phyloP scores from a whole-genome alignment of 2,113 vertebrate genomes.

The Eurystomus gularis region DNA sequence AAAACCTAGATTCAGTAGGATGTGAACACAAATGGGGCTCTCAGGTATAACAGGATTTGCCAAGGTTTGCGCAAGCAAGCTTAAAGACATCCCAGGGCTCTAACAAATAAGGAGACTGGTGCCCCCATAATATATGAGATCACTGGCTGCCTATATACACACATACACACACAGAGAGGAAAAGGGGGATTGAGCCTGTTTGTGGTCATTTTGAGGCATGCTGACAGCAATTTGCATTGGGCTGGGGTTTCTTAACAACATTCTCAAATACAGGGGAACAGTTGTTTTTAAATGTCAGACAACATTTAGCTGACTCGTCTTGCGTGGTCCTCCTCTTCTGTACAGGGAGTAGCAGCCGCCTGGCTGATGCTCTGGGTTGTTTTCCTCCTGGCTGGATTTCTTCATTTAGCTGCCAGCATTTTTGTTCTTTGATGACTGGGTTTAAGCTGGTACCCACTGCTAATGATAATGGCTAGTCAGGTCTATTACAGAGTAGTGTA shows the following conservation, averaged over 20 bases:
- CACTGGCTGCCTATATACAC: neutral
- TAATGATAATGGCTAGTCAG: slow-evolving; percentile 42
- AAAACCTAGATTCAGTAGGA: slow-evolving; percentile 14
- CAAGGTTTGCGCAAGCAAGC: neutral
- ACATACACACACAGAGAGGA: neutral
- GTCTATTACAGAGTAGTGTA: slow-evolving; percentile 39
- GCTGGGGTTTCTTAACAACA: neutral
- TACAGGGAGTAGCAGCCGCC: slow-evolving; percentile 21
- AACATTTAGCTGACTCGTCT: slow-evolving; percentile 16
- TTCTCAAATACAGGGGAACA: neutral
- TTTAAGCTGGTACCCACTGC: slow-evolving; percentile 65
- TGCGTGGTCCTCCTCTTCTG: neutral
- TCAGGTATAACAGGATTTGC: slow-evolving; percentile 40
- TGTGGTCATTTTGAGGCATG: neutral
- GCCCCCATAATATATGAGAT: neutral
- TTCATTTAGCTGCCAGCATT: slow-evolving; percentile 59
- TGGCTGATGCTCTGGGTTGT: slow-evolving; percentile 54
- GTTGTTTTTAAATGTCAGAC: slow-evolving; percentile 28
- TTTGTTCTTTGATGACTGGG: slow-evolving; percentile 59
- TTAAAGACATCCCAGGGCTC: neutral
- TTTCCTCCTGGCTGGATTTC: slow-evolving; percentile 64
- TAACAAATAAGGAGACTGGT: neutral
- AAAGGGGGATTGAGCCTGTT: neutral
- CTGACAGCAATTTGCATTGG: neutral
- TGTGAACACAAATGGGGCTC: neutral